Evolutionary conservation across 64 coral and sea anemone genomes (phyloP).

Genomic region (Astreopora myriophthalma): DNA sequence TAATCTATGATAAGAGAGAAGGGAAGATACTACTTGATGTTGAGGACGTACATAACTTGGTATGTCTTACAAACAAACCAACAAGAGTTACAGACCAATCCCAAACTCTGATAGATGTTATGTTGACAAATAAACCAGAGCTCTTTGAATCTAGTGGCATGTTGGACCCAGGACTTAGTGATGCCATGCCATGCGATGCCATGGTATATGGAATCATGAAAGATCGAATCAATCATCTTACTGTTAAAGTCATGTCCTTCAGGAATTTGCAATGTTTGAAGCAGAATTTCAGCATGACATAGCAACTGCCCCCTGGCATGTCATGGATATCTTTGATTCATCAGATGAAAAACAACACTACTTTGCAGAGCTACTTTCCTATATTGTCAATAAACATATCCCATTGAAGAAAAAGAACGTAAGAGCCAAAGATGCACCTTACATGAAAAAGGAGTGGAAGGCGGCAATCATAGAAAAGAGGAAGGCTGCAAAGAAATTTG

Average conservation of each 20-base stretch:
- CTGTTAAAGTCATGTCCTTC: too few relatives aligned
- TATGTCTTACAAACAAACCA: background rate
- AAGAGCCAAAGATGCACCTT: constrained; percentile 13
- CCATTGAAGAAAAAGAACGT: background rate
- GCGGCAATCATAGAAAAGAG: background rate
- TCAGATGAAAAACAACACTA: too few relatives aligned
- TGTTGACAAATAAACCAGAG: constrained; percentile 13
- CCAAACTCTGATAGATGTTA: constrained; percentile 4
- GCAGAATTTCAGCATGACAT: background rate
- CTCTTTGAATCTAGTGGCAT: constrained; percentile 43
- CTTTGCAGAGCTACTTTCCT: too few relatives aligned
- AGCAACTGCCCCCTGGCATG: constrained; percentile 12
- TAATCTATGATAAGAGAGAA: background rate
- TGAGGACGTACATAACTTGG: background rate
- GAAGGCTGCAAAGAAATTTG: background rate
- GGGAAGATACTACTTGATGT: constrained; percentile 42
- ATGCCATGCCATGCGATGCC: too few relatives aligned
- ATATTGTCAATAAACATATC: background rate
- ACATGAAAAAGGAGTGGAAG: background rate
- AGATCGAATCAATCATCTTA: background rate
- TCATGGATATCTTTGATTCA: too few relatives aligned
- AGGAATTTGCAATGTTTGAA: background rate
- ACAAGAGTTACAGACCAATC: background rate
- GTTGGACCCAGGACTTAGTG: background rate
- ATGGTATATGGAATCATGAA: constrained; percentile 41